Conservation (phyloP, 2,888 invertebrate species). For the Trichogramma evanescens region DNA sequence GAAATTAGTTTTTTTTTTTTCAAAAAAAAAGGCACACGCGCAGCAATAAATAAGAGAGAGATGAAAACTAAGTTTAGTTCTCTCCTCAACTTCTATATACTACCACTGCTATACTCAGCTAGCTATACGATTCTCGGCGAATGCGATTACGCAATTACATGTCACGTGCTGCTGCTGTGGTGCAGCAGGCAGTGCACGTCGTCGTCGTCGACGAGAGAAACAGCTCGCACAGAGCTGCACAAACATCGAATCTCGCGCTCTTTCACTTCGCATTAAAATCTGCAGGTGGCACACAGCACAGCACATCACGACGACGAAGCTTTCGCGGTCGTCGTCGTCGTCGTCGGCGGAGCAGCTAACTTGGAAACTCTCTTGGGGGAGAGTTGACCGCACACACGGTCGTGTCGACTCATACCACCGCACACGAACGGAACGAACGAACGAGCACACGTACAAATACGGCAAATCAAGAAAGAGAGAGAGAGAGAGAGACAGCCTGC, state of each 20-base stretch:
- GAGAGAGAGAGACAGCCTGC: neutral
- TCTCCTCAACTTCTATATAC: too few species aligned
- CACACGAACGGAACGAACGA: conserved; percentile 16
- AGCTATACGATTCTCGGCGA: too few species aligned
- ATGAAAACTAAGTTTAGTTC: too few species aligned
- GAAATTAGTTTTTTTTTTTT: too few species aligned
- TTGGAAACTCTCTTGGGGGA: too few species aligned
- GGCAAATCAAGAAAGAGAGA: neutral
- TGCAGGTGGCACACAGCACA: neutral
- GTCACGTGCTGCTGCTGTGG: too few species aligned
- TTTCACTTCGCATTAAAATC: neutral
- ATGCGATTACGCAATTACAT: too few species aligned
- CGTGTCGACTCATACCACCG: neutral
- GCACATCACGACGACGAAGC: neutral
- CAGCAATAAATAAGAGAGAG: too few species aligned
- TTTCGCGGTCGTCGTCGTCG: neutral
- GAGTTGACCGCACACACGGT: too few species aligned
- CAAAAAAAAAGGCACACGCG: too few species aligned
- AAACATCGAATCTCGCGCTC: neutral
- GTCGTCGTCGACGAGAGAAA: neutral
- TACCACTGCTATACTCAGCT: too few species aligned
- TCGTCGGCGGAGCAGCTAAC: neutral
- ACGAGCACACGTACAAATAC: neutral
- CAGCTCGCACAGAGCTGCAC: neutral
- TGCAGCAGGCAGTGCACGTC: too few species aligned